A percentile compares a stretch with the other conserved stretches of the same genome.
phyloP scores from a whole-genome alignment of 2,888 invertebrate species.

The Agrochola litura region DNA sequence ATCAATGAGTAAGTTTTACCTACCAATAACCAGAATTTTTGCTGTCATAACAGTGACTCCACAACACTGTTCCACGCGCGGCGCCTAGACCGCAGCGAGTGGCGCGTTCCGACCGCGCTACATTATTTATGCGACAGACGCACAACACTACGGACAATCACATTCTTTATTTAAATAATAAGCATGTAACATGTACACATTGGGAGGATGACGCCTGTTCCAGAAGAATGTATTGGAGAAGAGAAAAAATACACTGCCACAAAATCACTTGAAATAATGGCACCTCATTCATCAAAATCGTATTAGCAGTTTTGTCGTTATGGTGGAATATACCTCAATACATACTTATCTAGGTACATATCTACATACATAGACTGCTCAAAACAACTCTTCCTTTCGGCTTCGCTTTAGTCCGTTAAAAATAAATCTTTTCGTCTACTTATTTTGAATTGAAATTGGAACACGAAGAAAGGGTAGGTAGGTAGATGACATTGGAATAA shows the following conservation, averaged over 20 bases:
- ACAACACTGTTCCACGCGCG: conserved; percentile 69
- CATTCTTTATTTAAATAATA: conserved; percentile 57
- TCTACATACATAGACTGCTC: background rate
- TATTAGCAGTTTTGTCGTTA: background rate
- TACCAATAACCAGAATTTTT: background rate
- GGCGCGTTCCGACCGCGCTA: conserved; percentile 85
- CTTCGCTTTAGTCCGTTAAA: background rate
- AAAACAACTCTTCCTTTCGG: background rate
- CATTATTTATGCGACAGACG: conserved; percentile 87
- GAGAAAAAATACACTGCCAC: background rate
- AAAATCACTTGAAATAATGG: background rate
- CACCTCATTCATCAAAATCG: background rate
- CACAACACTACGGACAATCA: conserved; percentile 70
- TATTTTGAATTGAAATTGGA: background rate
- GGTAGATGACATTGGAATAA: background rate
- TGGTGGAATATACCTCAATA: background rate
- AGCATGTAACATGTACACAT: conserved; percentile 15
- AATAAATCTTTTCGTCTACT: too few species aligned
- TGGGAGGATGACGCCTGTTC: conserved; percentile 3
- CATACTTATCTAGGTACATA: background rate
- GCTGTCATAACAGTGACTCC: conserved; percentile 65
- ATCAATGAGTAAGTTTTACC: background rate
- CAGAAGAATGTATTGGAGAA: background rate
- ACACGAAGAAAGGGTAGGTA: background rate
- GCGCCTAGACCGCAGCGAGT: conserved; percentile 89